Base-by-base conservation (phyloP, 2,888 invertebrate genomes). In the Gymnoscelis rufifasciata region DNA sequence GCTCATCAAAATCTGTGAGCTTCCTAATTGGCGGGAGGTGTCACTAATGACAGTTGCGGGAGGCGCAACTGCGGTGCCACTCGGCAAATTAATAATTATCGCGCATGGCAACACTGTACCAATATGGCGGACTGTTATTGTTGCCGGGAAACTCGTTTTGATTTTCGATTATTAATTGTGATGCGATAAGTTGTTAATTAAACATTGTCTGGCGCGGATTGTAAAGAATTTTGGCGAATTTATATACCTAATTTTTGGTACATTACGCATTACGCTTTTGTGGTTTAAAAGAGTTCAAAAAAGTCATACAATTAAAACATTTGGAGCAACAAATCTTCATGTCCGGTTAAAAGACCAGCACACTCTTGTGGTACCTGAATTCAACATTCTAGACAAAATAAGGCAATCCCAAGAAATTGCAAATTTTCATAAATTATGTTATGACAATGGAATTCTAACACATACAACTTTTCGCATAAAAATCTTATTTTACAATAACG, bases 1-100 rank as follows among this genome's bases (percentile, higher is more conserved):
- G 78, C 77, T 81, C 79, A 80, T 81, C 83, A 83, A 82, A 83
- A 80, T 76, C 80, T 75, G 73, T 62, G 75, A 71, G 76, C 77
- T 69, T 78, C 73, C 73, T 86, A 84, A 86, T 88, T 87, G 87
- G 88, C 76, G 82, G 72, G 84, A 87, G 87, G 88, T 87, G 87
- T 87, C 86, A 74, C 83, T 86, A 87, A 87, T 87, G 87, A 86
- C 76, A 80, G 56, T 66, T 65, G 70, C 71, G 68, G 77, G 78
- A 75, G 75, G 56, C 57, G 59, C 56, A 52, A 57, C 51, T 56
- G 56, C 56, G 58, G 53, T 59, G 69, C 71, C 53, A 56, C 58
- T 58, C 69, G 71, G 71, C 81, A 81, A 84, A 87, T 86, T 87
- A 86, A 82, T 87, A 86, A 87, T 88, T 87, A 87, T 86, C 72